Evolutionary conservation across 2,113 vertebrate species (phyloP).

Genomic region (Sinocyclocheilus maitianheensis): DNA sequence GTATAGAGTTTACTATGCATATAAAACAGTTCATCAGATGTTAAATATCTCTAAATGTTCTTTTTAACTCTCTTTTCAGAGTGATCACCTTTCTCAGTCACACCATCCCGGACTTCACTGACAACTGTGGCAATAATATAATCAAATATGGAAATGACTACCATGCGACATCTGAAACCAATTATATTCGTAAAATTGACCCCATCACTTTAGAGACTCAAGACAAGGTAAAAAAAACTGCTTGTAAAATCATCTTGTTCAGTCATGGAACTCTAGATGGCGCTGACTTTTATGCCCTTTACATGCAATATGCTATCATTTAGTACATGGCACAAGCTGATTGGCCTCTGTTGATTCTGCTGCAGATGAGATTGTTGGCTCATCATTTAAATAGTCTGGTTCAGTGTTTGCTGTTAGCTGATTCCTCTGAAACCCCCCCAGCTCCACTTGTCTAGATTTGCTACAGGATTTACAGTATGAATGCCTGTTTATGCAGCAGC

Average conservation of each 20-base stretch:
- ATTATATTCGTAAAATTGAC: slow-evolving; percentile 91
- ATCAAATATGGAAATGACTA: slow-evolving; percentile 89
- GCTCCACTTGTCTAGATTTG: not conserved
- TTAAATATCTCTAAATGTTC: not conserved
- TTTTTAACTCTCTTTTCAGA: slow-evolving; percentile 67
- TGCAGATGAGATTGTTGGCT: not conserved
- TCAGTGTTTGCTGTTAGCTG: not conserved
- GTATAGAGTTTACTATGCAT: not conserved
- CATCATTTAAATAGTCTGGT: not conserved
- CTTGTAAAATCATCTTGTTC: not conserved
- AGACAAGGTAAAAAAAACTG: slow-evolving; percentile 82
- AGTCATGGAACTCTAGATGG: not conserved
- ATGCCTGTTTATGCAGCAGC: not conserved
- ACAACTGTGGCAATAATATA: slow-evolving; percentile 92
- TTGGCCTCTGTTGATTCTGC: not conserved
- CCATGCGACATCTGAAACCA: slow-evolving; percentile 90
- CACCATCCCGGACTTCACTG: slow-evolving; percentile 93
- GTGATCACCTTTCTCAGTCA: slow-evolving; percentile 90
- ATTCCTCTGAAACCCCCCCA: not conserved
- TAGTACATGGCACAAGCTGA: not conserved
- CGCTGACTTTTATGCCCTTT: not conserved
- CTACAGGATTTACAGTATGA: not conserved
- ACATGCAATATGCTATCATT: not conserved
- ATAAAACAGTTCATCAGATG: not conserved
- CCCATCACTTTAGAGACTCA: slow-evolving; percentile 85